phyloP scores from a whole-genome alignment of 2,888 invertebrate genomes.

The Platycheirus albimanus region DNA sequence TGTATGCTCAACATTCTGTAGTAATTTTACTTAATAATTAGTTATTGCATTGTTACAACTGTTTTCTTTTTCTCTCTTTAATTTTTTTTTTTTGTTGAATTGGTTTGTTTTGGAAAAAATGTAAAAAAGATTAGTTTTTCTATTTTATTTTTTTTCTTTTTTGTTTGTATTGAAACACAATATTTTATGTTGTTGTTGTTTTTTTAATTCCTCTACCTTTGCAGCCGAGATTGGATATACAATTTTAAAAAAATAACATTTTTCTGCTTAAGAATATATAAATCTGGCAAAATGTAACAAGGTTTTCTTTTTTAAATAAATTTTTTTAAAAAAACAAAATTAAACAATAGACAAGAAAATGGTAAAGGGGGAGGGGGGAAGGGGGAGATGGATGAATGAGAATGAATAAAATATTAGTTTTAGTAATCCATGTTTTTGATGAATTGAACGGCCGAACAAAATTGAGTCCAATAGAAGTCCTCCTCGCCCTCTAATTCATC shows the following conservation, averaged over 20 bases:
- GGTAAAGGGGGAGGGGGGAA: constrained; percentile 4
- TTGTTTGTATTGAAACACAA: constrained; percentile 57
- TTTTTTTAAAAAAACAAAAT: constrained; percentile 34
- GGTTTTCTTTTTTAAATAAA: constrained; percentile 44
- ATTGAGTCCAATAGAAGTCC: constrained; percentile 99
- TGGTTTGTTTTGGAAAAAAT: constrained; percentile 39
- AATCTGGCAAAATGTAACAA: constrained; percentile 69
- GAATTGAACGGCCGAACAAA: constrained; percentile 97
- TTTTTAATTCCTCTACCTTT: constrained; percentile 41
- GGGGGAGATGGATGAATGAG: too few relatives aligned
- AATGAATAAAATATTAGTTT: constrained; percentile 23
- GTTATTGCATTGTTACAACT: constrained; percentile 73
- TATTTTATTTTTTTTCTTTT: constrained; percentile 1
- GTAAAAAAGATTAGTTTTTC: constrained; percentile 41
- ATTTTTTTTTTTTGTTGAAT: constrained; percentile 5
- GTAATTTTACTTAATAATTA: constrained; percentile 65
- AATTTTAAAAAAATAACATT: constrained; percentile 67
- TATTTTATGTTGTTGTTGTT: constrained; percentile 21
- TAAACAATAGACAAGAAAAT: constrained; percentile 29
- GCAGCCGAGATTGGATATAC: constrained; percentile 50
- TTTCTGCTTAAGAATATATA: constrained; percentile 64
- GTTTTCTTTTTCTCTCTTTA: constrained; percentile 53
- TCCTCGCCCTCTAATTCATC: constrained; percentile 93
- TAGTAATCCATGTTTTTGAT: constrained; percentile 94
- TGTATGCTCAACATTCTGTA: constrained; percentile 43